Evolutionary conservation across 2,888 invertebrate species (phyloP).

Genomic region (Drosophila affinis): DNA sequence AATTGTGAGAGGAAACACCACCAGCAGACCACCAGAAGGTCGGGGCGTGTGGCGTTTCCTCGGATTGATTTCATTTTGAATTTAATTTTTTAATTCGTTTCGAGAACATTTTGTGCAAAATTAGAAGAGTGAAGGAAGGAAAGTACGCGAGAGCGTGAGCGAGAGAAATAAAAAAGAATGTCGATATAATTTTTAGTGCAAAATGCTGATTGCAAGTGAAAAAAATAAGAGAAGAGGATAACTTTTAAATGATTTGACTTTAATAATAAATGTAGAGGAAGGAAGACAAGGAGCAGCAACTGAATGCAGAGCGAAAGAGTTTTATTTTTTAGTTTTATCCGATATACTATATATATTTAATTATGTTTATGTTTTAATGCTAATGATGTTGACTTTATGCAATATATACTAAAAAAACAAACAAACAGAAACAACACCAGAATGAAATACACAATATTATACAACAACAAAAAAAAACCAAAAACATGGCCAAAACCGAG

Average conservation of each 20-base stretch:
- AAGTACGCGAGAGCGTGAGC: conserved; percentile 14
- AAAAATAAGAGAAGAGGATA: conserved; percentile 18
- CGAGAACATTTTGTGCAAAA: conserved; percentile 26
- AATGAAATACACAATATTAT: conserved; percentile 71
- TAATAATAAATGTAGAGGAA: conserved; percentile 37
- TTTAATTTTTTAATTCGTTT: conserved; percentile 29
- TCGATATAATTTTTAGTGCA: conserved; percentile 74
- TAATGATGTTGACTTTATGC: conserved; percentile 69
- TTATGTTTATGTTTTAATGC: conserved; percentile 59
- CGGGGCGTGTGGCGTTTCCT: conserved; percentile 9
- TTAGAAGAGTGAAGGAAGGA: conserved; percentile 2
- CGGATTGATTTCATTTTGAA: conserved; percentile 32
- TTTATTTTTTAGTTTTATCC: conserved; percentile 61
- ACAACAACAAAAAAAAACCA: conserved; percentile 43
- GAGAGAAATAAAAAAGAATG: conserved; percentile 59
- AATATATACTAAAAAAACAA: conserved; percentile 65
- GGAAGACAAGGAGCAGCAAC: conserved; percentile 12
- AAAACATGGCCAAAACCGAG: conserved; percentile 31
- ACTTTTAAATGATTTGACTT: conserved; percentile 52
- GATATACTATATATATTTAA: conserved; percentile 58
- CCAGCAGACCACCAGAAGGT: neutral
- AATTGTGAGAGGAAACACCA: conserved; percentile 37
- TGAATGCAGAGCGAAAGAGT: conserved; percentile 43
- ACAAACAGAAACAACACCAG: conserved; percentile 61
- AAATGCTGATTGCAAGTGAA: conserved; percentile 57